Evolutionary conservation across 2,797 vertebrate genomes (phyloP).

Genomic region (Rhinoraja longicauda): DNA sequence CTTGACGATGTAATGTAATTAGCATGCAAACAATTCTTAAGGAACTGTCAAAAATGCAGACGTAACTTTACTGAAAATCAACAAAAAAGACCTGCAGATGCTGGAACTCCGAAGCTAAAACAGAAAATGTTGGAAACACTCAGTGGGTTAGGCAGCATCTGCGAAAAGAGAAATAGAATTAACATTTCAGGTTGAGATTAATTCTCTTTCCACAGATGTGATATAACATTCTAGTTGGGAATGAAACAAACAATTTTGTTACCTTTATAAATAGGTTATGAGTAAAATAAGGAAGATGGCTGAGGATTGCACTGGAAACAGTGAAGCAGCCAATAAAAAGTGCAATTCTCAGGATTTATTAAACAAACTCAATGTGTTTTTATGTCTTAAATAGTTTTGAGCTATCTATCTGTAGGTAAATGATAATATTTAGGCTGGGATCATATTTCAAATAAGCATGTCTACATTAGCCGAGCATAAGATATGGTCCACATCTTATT

Average conservation of each 20-base stretch:
- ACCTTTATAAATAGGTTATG: not conserved
- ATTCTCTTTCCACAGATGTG: too few relatives aligned
- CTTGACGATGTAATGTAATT: not conserved
- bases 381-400: not conserved
- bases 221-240: not conserved
- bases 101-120: too few relatives aligned
- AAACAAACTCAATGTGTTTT: not conserved
- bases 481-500: not conserved
- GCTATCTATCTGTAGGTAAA: not conserved
- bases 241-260: not conserved
- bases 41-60: not conserved
- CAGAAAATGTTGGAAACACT: too few relatives aligned
- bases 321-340: not conserved
- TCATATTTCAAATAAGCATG: not conserved
- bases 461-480: not conserved
- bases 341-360: not conserved
- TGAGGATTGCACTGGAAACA: not conserved
- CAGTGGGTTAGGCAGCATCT: too few relatives aligned
- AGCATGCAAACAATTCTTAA: not conserved
- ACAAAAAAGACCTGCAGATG: too few relatives aligned
- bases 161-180: too few relatives aligned
- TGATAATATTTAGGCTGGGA: not conserved
- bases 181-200: too few relatives aligned
- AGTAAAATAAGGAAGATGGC: not conserved
- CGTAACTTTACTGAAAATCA: not conserved